phyloP scores from a whole-genome alignment of 2,113 vertebrate genomes.

The Elachura formosa region DNA sequence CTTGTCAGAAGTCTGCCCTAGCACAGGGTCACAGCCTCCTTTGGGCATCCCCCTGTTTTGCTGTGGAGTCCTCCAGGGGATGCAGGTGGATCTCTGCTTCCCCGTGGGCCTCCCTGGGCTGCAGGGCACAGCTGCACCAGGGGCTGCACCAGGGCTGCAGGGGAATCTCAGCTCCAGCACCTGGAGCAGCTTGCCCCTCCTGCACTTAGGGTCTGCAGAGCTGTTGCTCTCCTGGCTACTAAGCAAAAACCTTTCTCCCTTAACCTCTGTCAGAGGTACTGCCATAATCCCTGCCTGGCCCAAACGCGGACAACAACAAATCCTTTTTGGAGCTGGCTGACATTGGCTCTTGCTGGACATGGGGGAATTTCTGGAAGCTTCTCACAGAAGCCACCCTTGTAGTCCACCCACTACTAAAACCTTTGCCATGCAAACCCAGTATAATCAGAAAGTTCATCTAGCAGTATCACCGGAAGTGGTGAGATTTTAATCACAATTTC shows the following conservation, averaged over 20 bases:
- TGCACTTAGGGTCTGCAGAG: neutral
- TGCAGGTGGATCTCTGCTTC: neutral
- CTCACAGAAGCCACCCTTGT: neutral
- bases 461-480: neutral
- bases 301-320: accelerated
- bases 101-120: accelerated
- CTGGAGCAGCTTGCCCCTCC: neutral
- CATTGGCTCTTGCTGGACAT: neutral
- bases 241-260: neutral
- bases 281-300: neutral
- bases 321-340: neutral
- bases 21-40: neutral
- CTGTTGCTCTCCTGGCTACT: neutral
- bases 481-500: neutral
- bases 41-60: neutral
- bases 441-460: neutral
- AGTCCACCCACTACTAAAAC: neutral
- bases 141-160: neutral
- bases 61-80: accelerated
- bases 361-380: neutral
- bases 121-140: neutral
- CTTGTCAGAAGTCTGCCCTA: neutral
- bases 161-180: neutral
- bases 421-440: neutral
- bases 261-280: neutral